Base-by-base conservation (phyloP, 2,797 vertebrate species). In the Tokudaia muenninki region DNA sequence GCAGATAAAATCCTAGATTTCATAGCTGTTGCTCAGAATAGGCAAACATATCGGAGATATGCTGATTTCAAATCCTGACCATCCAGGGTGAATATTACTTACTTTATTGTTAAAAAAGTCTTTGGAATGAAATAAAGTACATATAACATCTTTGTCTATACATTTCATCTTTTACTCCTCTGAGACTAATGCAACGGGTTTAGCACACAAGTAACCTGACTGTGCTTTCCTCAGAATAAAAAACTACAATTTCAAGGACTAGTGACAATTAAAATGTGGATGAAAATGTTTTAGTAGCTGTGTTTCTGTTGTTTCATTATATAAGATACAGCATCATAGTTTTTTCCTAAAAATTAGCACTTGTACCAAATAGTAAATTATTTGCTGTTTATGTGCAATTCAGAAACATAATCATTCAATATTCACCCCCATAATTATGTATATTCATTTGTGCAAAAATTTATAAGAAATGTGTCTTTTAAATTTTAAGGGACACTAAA, bases 371-470 rank as follows among this genome's bases (percentile, higher is more conserved):
- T 41, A 86, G 16, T 84, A 37, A 84, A 90, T 11, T 14, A 83
- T 90, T 90, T 80, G 22, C 9, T 83, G 79, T 82, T 80, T 86
- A 31, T 95, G 3, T 87, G 34, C 91, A 91, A 74, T 91, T 86
- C 47, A 31, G 16, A 88, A 75, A 88, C 0, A 80, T 52, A 83
- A 94, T 12, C 31, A 75, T 87, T 86, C 52, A 77, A 41, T 50
- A 61, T 87, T 29, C 2, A 79, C 2, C 79, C 37, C 78, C 44
- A 47, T 77, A 90, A 65, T 80, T 44, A 44, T 59, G 0, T n/a
- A 47, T 65, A 86, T 78, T 90, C 9, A 65, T 93, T 80, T 87
- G 63, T 80, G 37, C 8, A 91, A 79, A 95, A 77, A 65, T 65
- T 37, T 92, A 55, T 55, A 81, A 94, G 26, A 80, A 79, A 79